phyloP scores from a whole-genome alignment of 37 sponge, comb jelly and placozoan genomes.

The Eunapius fragilis region DNA sequence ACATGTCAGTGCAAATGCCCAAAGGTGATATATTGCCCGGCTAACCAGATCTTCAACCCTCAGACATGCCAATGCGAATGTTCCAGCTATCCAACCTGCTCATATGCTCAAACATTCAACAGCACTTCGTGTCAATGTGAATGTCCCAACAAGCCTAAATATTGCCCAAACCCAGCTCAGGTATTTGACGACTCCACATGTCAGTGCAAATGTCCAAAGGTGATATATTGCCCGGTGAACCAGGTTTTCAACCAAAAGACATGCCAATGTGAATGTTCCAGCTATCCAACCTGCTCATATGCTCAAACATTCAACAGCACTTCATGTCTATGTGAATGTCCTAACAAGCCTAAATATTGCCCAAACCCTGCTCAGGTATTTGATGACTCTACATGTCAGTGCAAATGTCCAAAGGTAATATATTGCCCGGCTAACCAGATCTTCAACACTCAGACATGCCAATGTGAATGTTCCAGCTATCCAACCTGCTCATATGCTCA shows the following conservation, averaged over 20 bases:
- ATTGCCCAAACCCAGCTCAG: conserved; percentile 1
- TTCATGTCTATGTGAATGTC: conserved; percentile 24
- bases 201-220: conserved; percentile 26
- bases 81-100: not conserved
- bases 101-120: conserved; percentile 10
- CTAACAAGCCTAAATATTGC: not conserved
- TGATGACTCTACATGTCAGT: not conserved
- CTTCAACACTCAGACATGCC: conserved; percentile 7
- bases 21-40: not conserved
- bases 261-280: conserved; percentile 22
- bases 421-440: not conserved
- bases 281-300: not conserved
- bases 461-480: conserved; percentile 26
- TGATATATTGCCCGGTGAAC: not conserved
- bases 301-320: not conserved
- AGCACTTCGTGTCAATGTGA: conserved; percentile 22
- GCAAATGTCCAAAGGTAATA: conserved; percentile 2
- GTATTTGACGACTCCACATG: conserved; percentile 12
- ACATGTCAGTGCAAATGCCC: no score
- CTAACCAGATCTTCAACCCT: conserved; percentile 1
- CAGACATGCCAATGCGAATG: conserved; percentile 24
- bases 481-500: not conserved
- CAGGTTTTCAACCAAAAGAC: conserved; percentile 2
- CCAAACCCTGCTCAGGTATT: not conserved
- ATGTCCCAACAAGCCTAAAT: not conserved